Evolutionary conservation across 1,140 invertebrate genomes (phyloP).

Genomic region (Drosophila kepulauana): DNA sequence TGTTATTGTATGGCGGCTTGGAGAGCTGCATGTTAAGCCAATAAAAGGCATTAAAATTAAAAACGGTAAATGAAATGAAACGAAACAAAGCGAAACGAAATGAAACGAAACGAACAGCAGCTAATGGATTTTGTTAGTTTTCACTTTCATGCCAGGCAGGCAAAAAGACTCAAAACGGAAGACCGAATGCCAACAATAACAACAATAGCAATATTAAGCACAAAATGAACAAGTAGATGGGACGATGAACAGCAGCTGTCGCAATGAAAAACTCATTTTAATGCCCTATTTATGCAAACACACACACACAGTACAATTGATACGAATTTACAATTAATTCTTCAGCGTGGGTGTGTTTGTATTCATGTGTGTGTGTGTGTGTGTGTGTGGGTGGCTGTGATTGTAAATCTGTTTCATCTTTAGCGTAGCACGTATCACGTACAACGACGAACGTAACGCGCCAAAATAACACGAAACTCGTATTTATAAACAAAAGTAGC

Average conservation of each 20-base stretch:
- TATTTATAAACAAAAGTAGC: constrained; percentile 71
- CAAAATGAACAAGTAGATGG: constrained; percentile 17
- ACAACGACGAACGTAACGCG: constrained; percentile 30
- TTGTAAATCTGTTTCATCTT: constrained; percentile 72
- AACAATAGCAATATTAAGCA: constrained; percentile 18
- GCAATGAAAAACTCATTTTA: constrained; percentile 77
- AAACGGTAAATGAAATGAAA: constrained; percentile 62
- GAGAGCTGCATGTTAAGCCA: constrained; percentile 65
- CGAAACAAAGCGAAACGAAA: constrained; percentile 62
- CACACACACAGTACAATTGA: constrained; percentile 18
- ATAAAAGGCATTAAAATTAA: constrained; percentile 64
- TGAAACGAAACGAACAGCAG: constrained; percentile 50
- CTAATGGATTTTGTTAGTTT: constrained; percentile 69
- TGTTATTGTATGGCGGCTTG: constrained; percentile 9
- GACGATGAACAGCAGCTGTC: constrained; percentile 52
- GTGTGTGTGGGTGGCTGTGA: constrained; percentile 9
- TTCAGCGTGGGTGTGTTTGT: constrained; percentile 12
- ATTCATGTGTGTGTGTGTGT: neutral
- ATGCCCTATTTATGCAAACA: constrained; percentile 60
- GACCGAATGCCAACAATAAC: constrained; percentile 18
- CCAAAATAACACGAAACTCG: constrained; percentile 41
- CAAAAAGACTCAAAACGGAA: constrained; percentile 27
- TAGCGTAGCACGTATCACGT: constrained; percentile 60
- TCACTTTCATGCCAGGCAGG: constrained; percentile 24
- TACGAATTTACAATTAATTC: constrained; percentile 57